A percentile compares a stretch with the other conserved stretches of the same genome.
phyloP scores from a whole-genome alignment of 1,140 invertebrate genomes.

The Reticulitermes speratus region DNA sequence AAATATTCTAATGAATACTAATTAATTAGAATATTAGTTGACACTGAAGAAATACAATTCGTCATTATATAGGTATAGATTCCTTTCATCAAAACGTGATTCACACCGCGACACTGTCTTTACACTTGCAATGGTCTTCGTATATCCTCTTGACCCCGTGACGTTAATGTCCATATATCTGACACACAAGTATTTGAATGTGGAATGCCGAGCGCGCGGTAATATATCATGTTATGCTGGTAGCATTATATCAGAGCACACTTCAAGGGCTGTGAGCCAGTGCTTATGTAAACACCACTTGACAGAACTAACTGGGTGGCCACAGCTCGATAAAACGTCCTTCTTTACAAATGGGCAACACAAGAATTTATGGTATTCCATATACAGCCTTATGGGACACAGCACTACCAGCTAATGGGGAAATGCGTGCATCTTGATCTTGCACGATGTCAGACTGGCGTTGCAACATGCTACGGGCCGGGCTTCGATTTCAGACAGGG shows the following conservation, averaged over 20 bases:
- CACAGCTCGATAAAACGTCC: neutral
- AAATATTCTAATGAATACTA: neutral
- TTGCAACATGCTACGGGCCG: too few species aligned
- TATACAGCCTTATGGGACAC: too few species aligned
- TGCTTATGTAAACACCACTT: constrained; percentile 3
- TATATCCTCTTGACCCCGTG: neutral
- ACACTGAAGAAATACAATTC: neutral
- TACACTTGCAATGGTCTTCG: neutral
- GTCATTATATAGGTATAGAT: neutral
- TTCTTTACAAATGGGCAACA: too few species aligned
- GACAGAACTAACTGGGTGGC: neutral
- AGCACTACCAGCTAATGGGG: too few species aligned
- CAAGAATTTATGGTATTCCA: too few species aligned
- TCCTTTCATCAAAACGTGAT: neutral
- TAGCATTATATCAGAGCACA: too few species aligned
- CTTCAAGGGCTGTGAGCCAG: neutral
- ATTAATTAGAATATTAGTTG: neutral
- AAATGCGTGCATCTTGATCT: too few species aligned
- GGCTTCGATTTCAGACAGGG: too few species aligned
- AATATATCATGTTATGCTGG: neutral
- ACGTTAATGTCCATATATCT: neutral
- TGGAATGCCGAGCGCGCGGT: neutral
- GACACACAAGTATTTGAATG: neutral
- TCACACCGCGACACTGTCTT: neutral
- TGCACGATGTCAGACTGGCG: too few species aligned